A percentile compares a stretch with the other conserved stretches of the same genome.
Conservation (phyloP, 2,797 vertebrate species). For the Danionella dracula region DNA sequence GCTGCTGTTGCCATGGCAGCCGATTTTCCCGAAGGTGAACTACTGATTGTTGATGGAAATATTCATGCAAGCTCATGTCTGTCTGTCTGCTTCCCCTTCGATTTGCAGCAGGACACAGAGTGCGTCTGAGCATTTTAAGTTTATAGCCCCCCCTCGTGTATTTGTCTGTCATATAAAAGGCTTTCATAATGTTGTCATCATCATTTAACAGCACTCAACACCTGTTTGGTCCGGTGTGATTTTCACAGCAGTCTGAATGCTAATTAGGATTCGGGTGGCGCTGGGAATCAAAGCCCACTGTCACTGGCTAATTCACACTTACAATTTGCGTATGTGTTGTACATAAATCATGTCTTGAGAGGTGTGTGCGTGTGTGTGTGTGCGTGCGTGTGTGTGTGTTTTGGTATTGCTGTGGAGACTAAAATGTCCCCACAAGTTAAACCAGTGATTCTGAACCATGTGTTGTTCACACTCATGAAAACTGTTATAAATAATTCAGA, state of each 20-base stretch:
- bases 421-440: background rate
- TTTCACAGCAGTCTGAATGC: constrained; percentile 24
- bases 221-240: constrained; percentile 6
- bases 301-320: constrained; percentile 15
- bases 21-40: constrained; percentile 43
- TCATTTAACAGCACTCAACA: constrained; percentile 1
- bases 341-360: constrained; percentile 8
- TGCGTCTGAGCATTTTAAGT: background rate
- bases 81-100: constrained; percentile 10
- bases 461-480: no score
- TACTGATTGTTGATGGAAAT: constrained; percentile 37
- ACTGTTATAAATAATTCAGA: no score
- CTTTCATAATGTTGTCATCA: background rate
- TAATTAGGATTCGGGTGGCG: constrained; percentile 19
- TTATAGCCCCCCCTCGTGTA: background rate
- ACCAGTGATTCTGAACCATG: no score
- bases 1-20: constrained; percentile 53
- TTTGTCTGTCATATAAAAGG: background rate
- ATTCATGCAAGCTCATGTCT: constrained; percentile 23
- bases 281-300: constrained; percentile 6
- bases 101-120: background rate
- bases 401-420: background rate
- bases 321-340: constrained; percentile 21
- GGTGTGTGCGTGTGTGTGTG: background rate
- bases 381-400: constrained; percentile 1